Conservation (phyloP, 2,113 vertebrate species). For the Misgurnus mizolepis region DNA sequence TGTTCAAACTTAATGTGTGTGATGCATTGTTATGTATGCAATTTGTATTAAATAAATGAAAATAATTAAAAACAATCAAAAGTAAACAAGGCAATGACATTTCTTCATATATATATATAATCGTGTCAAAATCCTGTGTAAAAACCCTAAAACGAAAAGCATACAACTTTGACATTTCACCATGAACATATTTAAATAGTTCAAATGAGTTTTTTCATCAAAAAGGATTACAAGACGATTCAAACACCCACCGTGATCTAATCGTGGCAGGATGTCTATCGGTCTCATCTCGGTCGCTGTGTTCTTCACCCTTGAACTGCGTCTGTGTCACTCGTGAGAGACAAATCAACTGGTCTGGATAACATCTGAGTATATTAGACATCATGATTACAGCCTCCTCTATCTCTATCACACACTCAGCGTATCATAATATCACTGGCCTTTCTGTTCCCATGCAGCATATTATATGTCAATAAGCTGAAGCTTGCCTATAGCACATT, state of each 20-base stretch:
- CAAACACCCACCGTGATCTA: not conserved
- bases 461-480: not conserved
- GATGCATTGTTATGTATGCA: not conserved
- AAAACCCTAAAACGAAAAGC: too few species aligned
- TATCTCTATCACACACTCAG: slow-evolving; percentile 16
- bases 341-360: not conserved
- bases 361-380: slow-evolving; percentile 3
- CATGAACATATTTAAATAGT: not conserved
- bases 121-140: not conserved
- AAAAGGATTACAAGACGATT: not conserved
- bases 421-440: not conserved
- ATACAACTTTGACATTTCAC: not conserved
- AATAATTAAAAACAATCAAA: not conserved
- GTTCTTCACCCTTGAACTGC: not conserved
- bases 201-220: not conserved
- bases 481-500: not conserved
- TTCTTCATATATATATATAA: not conserved
- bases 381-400: slow-evolving; percentile 3
- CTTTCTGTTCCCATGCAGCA: slow-evolving; percentile 11
- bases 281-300: not conserved
- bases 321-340: not conserved
- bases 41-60: not conserved
- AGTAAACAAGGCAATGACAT: not conserved
- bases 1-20: too few species aligned
- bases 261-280: not conserved